Conservation (phyloP, 92 coral and sea anemone species). For the Meandrina meandrites region DNA sequence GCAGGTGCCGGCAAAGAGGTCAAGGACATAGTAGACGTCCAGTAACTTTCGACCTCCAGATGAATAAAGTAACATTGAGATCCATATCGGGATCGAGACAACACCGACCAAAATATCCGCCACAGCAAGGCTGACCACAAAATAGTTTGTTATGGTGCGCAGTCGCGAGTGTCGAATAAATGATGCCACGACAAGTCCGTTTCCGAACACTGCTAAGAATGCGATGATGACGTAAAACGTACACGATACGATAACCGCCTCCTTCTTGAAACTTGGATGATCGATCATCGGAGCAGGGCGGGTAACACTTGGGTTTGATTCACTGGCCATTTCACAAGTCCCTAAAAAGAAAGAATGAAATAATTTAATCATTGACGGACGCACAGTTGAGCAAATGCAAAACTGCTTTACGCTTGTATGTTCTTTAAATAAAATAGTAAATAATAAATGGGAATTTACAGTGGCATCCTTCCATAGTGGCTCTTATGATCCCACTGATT, state of each 20-base stretch:
- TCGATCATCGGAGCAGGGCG: conserved; percentile 59
- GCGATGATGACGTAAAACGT: conserved; percentile 75
- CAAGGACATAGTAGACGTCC: conserved; percentile 56
- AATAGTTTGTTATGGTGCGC: conserved; percentile 82
- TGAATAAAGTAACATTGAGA: conserved; percentile 50
- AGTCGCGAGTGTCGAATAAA: conserved; percentile 78
- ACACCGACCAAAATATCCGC: conserved; percentile 83
- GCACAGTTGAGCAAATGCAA: neutral
- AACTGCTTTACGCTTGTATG: neutral
- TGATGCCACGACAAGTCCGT: conserved; percentile 83
- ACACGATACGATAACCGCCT: conserved; percentile 56
- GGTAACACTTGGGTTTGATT: conserved; percentile 1
- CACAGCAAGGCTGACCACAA: conserved; percentile 77
- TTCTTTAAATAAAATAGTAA: no score
- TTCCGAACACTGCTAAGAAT: conserved; percentile 80
- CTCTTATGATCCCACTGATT: no score
- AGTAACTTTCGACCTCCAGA: conserved; percentile 21
- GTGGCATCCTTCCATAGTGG: no score
- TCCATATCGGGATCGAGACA: conserved; percentile 83
- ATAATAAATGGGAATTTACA: no score
- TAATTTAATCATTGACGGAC: neutral
- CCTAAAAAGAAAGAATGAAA: neutral
- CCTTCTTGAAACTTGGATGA: conserved; percentile 7
- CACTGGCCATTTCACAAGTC: conserved; percentile 24
- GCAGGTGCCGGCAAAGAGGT: conserved; percentile 75